Evolutionary conservation across 2,113 vertebrate genomes (phyloP).

Genomic region (Tricholaema leucomelas): DNA sequence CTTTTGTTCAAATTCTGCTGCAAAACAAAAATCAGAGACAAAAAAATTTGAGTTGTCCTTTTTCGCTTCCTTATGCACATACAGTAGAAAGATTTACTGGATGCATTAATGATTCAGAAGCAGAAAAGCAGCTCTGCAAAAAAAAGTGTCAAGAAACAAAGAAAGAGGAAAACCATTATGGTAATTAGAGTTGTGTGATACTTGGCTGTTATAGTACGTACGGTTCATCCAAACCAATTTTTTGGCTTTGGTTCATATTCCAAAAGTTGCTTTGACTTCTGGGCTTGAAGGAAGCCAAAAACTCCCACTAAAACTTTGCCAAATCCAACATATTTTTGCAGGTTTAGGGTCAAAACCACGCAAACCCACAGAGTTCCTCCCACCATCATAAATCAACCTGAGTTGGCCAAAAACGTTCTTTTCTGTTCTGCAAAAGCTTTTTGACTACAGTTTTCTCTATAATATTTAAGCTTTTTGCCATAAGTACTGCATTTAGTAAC

Average conservation of each 20-base stretch:
- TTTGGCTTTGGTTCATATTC: constrained; percentile 51
- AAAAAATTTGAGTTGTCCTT: neutral
- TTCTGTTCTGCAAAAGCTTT: neutral
- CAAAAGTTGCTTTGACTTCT: constrained; percentile 65
- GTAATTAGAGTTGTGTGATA: constrained; percentile 44
- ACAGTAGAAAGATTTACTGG: neutral
- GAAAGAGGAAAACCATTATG: constrained; percentile 21
- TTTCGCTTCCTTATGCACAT: neutral
- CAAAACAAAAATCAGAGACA: neutral
- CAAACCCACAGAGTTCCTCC: constrained; percentile 44
- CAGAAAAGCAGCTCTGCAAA: neutral
- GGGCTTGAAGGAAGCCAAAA: constrained; percentile 57
- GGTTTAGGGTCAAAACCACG: constrained; percentile 64
- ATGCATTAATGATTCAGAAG: neutral
- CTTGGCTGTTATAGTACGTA: constrained; percentile 38
- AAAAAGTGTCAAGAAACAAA: constrained; percentile 4
- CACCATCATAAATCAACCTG: constrained; percentile 51
- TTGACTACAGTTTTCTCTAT: neutral
- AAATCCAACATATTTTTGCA: constrained; percentile 63
- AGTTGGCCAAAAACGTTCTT: constrained; percentile 34
- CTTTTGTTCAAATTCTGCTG: neutral
- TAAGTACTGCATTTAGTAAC: neutral
- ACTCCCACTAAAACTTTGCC: constrained; percentile 45
- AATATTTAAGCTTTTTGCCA: neutral
- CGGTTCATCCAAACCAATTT: constrained; percentile 39